Percentiles rank a stretch among this genome's conserved stretches.
Conservation (phyloP, 2,888 invertebrate genomes). For the Drosophila phalerata region DNA sequence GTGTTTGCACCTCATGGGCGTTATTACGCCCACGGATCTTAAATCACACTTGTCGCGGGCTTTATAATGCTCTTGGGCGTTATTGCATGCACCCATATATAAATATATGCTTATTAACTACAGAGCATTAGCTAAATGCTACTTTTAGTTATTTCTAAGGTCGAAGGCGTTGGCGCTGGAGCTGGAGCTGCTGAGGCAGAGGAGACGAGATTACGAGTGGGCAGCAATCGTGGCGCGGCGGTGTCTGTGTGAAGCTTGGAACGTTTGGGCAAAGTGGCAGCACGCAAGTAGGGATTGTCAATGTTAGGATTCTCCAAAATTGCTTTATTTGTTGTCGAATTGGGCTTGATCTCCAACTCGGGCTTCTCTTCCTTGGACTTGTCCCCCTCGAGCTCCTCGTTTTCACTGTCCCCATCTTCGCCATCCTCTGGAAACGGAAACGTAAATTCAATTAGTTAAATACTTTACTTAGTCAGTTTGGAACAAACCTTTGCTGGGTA, state of each 20-base stretch:
- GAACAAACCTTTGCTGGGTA: constrained; percentile 86
- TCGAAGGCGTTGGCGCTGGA: constrained; percentile 57
- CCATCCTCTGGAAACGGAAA: constrained; percentile 70
- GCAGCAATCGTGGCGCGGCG: constrained; percentile 19
- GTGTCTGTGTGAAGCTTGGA: constrained; percentile 66
- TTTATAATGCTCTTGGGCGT: too few relatives aligned
- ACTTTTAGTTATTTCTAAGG: constrained; percentile 64
- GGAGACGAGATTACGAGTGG: constrained; percentile 19
- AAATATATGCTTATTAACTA: background rate
- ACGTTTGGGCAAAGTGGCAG: constrained; percentile 85
- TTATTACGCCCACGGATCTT: too few relatives aligned
- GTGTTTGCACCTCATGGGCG: too few relatives aligned
- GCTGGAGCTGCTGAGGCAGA: constrained; percentile 16
- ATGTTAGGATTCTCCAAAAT: constrained; percentile 87
- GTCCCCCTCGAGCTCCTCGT: constrained; percentile 84
- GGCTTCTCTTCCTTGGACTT: constrained; percentile 84
- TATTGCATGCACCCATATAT: too few relatives aligned
- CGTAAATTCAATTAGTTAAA: background rate
- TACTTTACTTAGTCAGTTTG: background rate
- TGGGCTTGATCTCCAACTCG: constrained; percentile 85
- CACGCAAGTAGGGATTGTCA: constrained; percentile 91
- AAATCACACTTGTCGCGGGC: too few relatives aligned
- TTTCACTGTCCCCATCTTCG: constrained; percentile 85
- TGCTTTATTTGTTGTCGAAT: constrained; percentile 85
- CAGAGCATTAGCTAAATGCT: constrained; percentile 8